Evolutionary conservation across 2,888 invertebrate genomes (phyloP).

Genomic region (Physocephala rufipes): DNA sequence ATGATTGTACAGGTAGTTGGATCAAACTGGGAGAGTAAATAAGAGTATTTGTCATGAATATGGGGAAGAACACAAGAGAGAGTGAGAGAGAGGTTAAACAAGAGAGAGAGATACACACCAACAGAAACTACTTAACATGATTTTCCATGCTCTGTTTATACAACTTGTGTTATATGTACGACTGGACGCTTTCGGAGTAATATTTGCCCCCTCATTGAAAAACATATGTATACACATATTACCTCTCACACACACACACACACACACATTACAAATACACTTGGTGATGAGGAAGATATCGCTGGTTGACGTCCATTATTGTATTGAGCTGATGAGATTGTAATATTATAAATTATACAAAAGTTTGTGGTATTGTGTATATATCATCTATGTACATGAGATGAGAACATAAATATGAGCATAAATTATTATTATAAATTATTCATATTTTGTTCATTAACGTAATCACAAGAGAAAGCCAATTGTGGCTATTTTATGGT

Average conservation of each 20-base stretch:
- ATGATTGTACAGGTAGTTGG: too few species aligned
- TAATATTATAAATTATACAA: not conserved
- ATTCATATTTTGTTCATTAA: constrained; percentile 35
- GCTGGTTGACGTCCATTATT: too few species aligned
- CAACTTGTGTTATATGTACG: constrained; percentile 1
- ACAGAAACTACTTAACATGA: constrained; percentile 36
- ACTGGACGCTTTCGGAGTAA: too few species aligned
- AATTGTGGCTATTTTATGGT: not conserved
- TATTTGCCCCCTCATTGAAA: too few species aligned
- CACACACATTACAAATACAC: not conserved
- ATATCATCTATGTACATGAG: not conserved
- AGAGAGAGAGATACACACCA: not conserved
- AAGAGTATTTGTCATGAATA: too few species aligned
- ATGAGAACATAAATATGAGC: not conserved
- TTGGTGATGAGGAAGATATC: too few species aligned
- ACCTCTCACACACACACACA: not conserved
- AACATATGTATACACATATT: not conserved
- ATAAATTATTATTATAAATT: constrained; percentile 22
- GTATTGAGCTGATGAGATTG: constrained; percentile 8
- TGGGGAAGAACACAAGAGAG: too few species aligned
- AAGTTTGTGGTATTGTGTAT: not conserved
- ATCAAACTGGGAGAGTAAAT: too few species aligned
- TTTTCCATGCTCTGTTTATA: constrained; percentile 29
- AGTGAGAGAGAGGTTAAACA: too few species aligned
- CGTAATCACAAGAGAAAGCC: constrained; percentile 26